These are phyloP conservation scores for Hyla sarda DNA, from an alignment of 2,113 vertebrate species.

Conservation along the genomic window DNA sequence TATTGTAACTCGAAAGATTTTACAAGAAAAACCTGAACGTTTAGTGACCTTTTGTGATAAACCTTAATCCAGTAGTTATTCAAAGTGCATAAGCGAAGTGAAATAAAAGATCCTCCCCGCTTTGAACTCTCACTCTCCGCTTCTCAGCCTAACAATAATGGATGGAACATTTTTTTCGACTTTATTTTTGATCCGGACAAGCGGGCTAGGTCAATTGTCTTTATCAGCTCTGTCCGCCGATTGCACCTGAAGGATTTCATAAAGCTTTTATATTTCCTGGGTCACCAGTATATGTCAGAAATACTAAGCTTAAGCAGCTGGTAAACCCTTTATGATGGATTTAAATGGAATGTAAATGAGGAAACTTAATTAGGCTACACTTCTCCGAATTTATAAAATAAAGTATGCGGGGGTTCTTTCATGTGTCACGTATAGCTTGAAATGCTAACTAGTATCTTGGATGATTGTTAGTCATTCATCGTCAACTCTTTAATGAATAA, in stretches of 20 bases:
- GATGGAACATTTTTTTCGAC: slow-evolving; percentile 40
- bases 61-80: slow-evolving; percentile 5
- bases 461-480: slow-evolving; percentile 37
- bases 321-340: slow-evolving; percentile 45
- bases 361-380: slow-evolving; percentile 46
- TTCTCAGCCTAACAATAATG: slow-evolving; percentile 16
- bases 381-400: slow-evolving; percentile 37
- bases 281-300: slow-evolving; percentile 24
- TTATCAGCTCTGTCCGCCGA: slow-evolving; percentile 13
- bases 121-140: slow-evolving; percentile 19
- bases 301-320: slow-evolving; percentile 25
- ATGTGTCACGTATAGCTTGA: slow-evolving; percentile 45
- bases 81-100: slow-evolving; percentile 1
- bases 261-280: slow-evolving; percentile 7
- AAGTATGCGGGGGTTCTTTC: slow-evolving; percentile 38
- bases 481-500: slow-evolving; percentile 1
- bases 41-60: slow-evolving; percentile 10
- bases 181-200: slow-evolving; percentile 44
- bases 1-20: background rate
- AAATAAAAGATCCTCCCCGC: background rate
- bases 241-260: slow-evolving; percentile 33
- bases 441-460: slow-evolving; percentile 43
- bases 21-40: slow-evolving; percentile 3
- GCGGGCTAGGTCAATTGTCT: slow-evolving; percentile 32
- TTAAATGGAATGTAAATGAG: slow-evolving; percentile 52